Evolutionary conservation across 92 coral and sea anemone genomes (phyloP).

Genomic region (Chrysogorgia sp.): DNA sequence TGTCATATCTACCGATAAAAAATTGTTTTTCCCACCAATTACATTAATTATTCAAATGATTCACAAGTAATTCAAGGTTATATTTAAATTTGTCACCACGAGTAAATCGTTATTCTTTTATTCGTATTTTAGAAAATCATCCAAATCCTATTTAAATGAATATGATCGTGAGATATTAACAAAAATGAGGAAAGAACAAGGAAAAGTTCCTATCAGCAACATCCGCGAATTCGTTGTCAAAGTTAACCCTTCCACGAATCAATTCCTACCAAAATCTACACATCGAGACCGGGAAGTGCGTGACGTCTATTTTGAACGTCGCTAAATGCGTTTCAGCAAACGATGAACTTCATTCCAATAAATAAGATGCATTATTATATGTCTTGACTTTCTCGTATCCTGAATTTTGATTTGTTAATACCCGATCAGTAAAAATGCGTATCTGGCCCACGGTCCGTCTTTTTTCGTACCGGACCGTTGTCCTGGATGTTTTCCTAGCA

Average conservation of each 20-base stretch:
- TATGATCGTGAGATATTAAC: background rate
- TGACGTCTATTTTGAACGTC: slow-evolving; percentile 82
- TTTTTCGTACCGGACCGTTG: no score
- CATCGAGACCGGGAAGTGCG: slow-evolving; percentile 82
- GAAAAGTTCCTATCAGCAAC: background rate
- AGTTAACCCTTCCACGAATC: slow-evolving; percentile 56
- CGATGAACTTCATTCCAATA: no score
- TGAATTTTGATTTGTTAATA: no score
- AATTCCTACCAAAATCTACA: slow-evolving; percentile 65
- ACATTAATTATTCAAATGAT: background rate
- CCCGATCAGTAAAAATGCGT: no score
- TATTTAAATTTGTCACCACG: no score
- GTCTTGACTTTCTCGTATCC: no score
- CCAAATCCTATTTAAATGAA: background rate
- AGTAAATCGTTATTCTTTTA: no score
- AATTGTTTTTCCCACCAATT: no score
- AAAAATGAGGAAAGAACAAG: background rate
- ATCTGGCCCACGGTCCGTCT: no score
- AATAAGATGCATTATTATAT: no score
- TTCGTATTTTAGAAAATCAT: background rate
- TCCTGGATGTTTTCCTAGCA: no score
- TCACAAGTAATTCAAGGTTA: background rate
- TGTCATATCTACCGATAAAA: no score
- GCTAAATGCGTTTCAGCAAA: slow-evolving; percentile 36
- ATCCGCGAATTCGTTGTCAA: background rate